Evolutionary conservation across 2,113 vertebrate genomes (phyloP).

Genomic region (Tachysurus vachellii): DNA sequence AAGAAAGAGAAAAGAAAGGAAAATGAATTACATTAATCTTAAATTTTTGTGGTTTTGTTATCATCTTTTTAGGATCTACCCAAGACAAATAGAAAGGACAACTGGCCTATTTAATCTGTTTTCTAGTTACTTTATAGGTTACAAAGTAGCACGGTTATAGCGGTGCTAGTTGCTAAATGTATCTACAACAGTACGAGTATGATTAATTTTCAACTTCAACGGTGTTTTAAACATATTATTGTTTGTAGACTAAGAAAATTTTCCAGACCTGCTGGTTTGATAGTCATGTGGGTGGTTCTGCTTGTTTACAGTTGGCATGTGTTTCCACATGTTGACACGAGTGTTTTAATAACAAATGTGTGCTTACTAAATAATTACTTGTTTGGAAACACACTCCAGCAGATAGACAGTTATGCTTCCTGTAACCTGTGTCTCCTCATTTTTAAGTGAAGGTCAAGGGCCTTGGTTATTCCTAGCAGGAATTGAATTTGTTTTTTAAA

Average conservation of each 20-base stretch:
- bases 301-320: conserved; percentile 34
- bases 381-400: conserved; percentile 37
- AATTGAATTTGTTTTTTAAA: background rate
- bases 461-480: background rate
- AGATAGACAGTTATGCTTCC: background rate
- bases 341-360: conserved; percentile 46
- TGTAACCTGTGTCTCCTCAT: background rate
- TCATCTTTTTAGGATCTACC: background rate
- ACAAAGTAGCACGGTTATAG: background rate
- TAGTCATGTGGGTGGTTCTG: background rate
- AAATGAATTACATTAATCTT: background rate
- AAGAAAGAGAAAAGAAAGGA: background rate
- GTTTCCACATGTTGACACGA: conserved; percentile 15
- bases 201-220: background rate
- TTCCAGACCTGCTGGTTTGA: conserved; percentile 10
- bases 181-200: background rate
- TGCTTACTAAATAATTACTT: conserved; percentile 49
- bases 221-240: background rate
- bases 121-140: background rate
- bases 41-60: background rate
- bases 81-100: background rate
- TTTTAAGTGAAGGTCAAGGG: conserved; percentile 8
- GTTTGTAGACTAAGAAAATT: background rate
- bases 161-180: background rate
- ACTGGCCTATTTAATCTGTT: background rate